These are phyloP conservation scores for Pseudomyrmex dendroicus DNA, from an alignment of 1,140 invertebrate species.

Conservation along the genomic window DNA sequence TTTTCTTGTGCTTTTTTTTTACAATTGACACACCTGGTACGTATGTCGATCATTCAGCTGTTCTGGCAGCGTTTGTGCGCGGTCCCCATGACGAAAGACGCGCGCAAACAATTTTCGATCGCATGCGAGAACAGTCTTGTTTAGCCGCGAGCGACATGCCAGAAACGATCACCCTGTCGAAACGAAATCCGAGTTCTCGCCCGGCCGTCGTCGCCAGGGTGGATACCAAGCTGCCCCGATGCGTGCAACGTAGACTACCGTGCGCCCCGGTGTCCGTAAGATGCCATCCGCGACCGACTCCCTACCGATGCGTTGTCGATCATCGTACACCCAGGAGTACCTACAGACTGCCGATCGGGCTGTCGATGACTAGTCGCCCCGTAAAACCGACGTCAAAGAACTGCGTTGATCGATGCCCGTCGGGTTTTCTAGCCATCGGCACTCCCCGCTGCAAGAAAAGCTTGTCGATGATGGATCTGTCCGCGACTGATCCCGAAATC, in stretches of 20 bases:
- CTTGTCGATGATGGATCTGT: conserved; percentile 78
- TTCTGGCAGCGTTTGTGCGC: neutral
- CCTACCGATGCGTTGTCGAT: conserved; percentile 63
- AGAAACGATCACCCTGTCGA: conserved; percentile 66
- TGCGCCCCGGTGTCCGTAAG: conserved; percentile 64
- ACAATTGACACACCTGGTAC: neutral
- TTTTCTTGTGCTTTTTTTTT: neutral
- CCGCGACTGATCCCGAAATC: conserved; percentile 55
- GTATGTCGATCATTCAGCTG: conserved; percentile 12
- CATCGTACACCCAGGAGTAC: conserved; percentile 64
- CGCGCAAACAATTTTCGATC: conserved; percentile 43
- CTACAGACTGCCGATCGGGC: conserved; percentile 58
- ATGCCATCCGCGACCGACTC: conserved; percentile 64
- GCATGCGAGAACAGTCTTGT: conserved; percentile 33
- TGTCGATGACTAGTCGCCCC: conserved; percentile 14
- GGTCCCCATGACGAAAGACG: conserved; percentile 64
- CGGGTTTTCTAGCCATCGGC: conserved; percentile 36
- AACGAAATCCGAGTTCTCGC: conserved; percentile 47
- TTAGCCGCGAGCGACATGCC: conserved; percentile 64
- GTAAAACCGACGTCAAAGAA: conserved; percentile 45
- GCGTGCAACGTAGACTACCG: conserved; percentile 67
- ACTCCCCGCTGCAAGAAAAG: conserved; percentile 74
- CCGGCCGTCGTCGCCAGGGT: conserved; percentile 44
- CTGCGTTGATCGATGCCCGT: conserved; percentile 40
- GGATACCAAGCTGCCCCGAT: conserved; percentile 60